phyloP scores from a whole-genome alignment of 2,797 vertebrate genomes.

The Toxotes lorentzi region DNA sequence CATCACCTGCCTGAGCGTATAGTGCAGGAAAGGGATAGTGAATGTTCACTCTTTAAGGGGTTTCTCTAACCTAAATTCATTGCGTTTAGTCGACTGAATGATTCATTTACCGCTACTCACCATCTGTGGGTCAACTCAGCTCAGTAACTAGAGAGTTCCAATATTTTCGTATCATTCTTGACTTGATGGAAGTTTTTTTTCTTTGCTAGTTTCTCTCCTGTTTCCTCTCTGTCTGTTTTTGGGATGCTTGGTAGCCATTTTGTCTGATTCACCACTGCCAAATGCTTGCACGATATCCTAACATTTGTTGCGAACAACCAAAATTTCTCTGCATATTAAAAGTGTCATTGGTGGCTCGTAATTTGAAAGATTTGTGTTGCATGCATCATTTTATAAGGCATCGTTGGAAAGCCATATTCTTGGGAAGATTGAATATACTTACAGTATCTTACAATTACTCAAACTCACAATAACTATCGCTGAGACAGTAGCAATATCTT shows the following conservation, averaged over 20 bases:
- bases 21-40: not conserved
- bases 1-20: not conserved
- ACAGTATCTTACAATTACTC: not conserved
- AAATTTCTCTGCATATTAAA: not conserved
- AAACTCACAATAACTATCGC: not conserved
- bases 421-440: not conserved
- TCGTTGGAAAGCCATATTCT: not conserved
- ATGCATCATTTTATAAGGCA: not conserved
- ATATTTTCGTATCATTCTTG: not conserved
- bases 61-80: not conserved
- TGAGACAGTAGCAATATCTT: not conserved
- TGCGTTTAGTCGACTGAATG: not conserved
- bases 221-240: slow-evolving; percentile 20
- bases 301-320: slow-evolving; percentile 1
- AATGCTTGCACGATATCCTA: slow-evolving; percentile 32
- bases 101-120: slow-evolving; percentile 1
- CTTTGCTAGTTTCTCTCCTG: not conserved
- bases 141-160: not conserved
- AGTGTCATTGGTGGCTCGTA: not conserved
- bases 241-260: slow-evolving; percentile 67
- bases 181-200: slow-evolving; percentile 3
- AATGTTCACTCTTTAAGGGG: not conserved
- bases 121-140: not conserved
- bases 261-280: slow-evolving; percentile 62
- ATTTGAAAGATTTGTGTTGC: not conserved